phyloP scores from a whole-genome alignment of 2,888 invertebrate genomes.

The Eristalis pertinax region DNA sequence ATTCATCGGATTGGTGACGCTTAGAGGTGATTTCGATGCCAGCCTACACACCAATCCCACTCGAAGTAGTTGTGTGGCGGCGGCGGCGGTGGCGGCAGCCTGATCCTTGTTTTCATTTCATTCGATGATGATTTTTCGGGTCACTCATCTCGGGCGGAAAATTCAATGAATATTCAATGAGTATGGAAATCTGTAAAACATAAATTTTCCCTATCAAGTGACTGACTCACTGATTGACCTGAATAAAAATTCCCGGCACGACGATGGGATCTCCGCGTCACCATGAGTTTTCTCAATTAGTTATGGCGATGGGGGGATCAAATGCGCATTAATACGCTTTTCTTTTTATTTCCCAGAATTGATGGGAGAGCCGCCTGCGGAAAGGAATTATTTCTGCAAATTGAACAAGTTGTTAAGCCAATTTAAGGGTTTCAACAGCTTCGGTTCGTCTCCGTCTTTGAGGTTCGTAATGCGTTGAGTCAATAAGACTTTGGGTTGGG shows the following conservation, averaged over 20 bases:
- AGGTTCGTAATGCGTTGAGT: neutral
- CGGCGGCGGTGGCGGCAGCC: neutral
- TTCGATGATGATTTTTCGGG: conserved; percentile 34
- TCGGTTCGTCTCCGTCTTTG: neutral
- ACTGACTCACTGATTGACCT: conserved; percentile 51
- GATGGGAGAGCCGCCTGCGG: neutral
- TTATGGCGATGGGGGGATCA: conserved; percentile 5
- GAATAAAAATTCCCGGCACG: conserved; percentile 37
- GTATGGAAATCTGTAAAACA: conserved; percentile 23
- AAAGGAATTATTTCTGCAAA: neutral
- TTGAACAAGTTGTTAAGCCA: neutral
- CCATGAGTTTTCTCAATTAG: conserved; percentile 32
- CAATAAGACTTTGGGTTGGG: neutral
- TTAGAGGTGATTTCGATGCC: conserved; percentile 4
- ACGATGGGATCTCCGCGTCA: neutral
- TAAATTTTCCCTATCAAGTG: conserved; percentile 13
- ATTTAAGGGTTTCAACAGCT: neutral
- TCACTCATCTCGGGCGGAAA: conserved; percentile 46
- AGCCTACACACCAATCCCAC: neutral
- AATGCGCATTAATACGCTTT: conserved; percentile 6
- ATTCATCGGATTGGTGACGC: conserved; percentile 4
- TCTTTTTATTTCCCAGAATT: neutral
- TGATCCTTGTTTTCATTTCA: neutral
- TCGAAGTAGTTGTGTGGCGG: neutral
- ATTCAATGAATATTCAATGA: conserved; percentile 65